Percentiles rank a stretch among this genome's conserved stretches.
Evolutionary conservation across 2,888 invertebrate genomes (phyloP).

Genomic region (Crioceris asparagi): DNA sequence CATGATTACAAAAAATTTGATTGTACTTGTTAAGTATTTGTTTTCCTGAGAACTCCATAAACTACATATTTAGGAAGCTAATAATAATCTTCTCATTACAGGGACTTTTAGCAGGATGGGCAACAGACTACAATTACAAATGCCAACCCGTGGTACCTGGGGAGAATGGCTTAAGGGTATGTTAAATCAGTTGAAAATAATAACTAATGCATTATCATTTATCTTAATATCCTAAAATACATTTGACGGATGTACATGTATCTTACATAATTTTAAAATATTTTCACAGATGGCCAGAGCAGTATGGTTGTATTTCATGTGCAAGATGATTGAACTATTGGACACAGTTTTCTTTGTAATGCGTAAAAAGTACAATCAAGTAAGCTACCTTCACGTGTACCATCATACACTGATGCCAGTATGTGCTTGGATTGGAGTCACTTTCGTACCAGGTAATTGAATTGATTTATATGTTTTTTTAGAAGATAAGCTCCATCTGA

Average conservation of each 20-base stretch:
- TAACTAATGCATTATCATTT: not conserved
- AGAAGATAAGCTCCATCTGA: no score
- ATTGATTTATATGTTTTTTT: not conserved
- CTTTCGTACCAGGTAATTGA: constrained; percentile 45
- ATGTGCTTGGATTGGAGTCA: constrained; percentile 44
- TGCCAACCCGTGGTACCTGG: constrained; percentile 63
- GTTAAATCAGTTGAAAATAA: constrained; percentile 5
- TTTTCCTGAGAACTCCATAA: no score
- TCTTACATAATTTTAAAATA: constrained; percentile 3
- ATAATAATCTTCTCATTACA: constrained; percentile 18
- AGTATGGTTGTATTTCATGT: constrained; percentile 43
- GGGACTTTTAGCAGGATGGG: constrained; percentile 34
- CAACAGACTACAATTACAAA: constrained; percentile 52
- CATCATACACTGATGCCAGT: constrained; percentile 53
- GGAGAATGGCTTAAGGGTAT: constrained; percentile 36
- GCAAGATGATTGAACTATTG: constrained; percentile 44
- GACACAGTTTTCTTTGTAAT: constrained; percentile 57
- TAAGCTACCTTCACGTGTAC: constrained; percentile 56
- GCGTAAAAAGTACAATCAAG: constrained; percentile 56
- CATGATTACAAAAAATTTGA: no score
- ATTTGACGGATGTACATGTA: not conserved
- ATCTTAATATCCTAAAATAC: no score
- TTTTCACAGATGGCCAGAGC: constrained; percentile 31
- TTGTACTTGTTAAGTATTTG: no score
- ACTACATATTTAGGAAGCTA: no score